A percentile compares a stretch with the other conserved stretches of the same genome.
These are phyloP conservation scores for Pygmarrhopalites habei DNA, from an alignment of 1,140 invertebrate genomes.

Conservation along the genomic window DNA sequence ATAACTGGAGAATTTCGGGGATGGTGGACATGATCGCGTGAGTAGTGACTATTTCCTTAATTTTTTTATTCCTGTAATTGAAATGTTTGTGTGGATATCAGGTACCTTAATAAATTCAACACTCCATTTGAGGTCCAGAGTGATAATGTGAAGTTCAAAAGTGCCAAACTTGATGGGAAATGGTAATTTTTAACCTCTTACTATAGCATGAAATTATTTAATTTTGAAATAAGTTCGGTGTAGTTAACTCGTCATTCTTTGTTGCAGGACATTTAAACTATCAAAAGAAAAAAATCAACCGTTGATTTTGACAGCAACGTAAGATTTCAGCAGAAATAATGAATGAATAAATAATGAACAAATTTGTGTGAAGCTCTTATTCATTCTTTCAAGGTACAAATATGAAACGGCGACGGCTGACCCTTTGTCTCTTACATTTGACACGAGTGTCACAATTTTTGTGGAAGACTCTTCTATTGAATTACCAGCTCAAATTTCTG, in stretches of 20 bases:
- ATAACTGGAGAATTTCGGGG: too few relatives aligned
- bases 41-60: too few relatives aligned
- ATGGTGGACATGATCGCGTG: too few relatives aligned
- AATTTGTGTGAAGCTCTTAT: too few relatives aligned
- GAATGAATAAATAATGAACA: too few relatives aligned
- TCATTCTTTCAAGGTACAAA: too few relatives aligned
- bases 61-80: too few relatives aligned
- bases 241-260: too few relatives aligned
- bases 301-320: constrained; percentile 6
- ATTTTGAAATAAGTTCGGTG: too few relatives aligned
- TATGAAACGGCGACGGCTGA: constrained; percentile 7
- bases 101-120: constrained; percentile 29
- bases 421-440: constrained; percentile 20
- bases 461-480: constrained; percentile 24
- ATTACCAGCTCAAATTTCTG: constrained; percentile 27
- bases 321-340: too few relatives aligned
- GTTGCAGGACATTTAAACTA: constrained; percentile 17
- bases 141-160: constrained; percentile 19
- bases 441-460: constrained; percentile 17
- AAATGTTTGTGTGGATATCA: too few relatives aligned
- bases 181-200: constrained; percentile 9
- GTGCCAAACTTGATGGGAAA: constrained; percentile 17
- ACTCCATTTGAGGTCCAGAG: constrained; percentile 16
- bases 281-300: constrained; percentile 14
- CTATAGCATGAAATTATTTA: not conserved